Base-by-base conservation (phyloP, 2,888 invertebrate species). In the Xanthia togata region DNA sequence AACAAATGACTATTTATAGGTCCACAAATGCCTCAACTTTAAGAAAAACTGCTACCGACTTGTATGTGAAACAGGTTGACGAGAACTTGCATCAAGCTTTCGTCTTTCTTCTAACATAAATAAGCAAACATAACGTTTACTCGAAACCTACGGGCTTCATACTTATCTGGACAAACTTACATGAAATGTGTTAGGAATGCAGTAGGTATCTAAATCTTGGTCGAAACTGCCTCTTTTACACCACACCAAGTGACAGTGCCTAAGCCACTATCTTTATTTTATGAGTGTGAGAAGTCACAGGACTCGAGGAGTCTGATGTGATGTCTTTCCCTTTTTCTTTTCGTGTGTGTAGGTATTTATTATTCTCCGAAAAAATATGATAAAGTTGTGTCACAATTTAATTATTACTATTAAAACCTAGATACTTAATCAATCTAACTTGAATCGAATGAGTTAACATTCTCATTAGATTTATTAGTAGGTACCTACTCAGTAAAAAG, bases 41-140 rank as follows among this genome's bases (percentile, higher is more conserved):
- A 47, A 23, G 31, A 75, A 76, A 68, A 82, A 75, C 44, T 60
- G 31, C 76, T 57, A 53, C 4, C 5, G 62, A 76, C 59, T 44
- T 72, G 23, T 63, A 44, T 17, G 38, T 65, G 9, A 85, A 83
- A 82, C 83, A 73, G 63, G 78, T 78, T 77, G 60, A 47, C 83
- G 53, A 73, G 68, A 77, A 55, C 81, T 81, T 70, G 38, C 81
- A 82, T 64, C 50, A 64, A 65, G 78, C 53, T 41, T 73, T 63
- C 75, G 55, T 55, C n/a, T 64, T 63, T 81, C 41, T 59, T 47
- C 59, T 57, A 55, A 73, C 55, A 73, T 59, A 85, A 76, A 50
- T 63, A 70, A 31, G 67, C 70, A 85, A 83, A 82, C 71, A 85
- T 82, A 55, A 73, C 64, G 60, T 85, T 74, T 82, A 73, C 79